Evolutionary conservation across 2,797 vertebrate genomes (phyloP), one percentile per base, ranked within the genome.

Genomic region (Psittacula echo): DNA sequence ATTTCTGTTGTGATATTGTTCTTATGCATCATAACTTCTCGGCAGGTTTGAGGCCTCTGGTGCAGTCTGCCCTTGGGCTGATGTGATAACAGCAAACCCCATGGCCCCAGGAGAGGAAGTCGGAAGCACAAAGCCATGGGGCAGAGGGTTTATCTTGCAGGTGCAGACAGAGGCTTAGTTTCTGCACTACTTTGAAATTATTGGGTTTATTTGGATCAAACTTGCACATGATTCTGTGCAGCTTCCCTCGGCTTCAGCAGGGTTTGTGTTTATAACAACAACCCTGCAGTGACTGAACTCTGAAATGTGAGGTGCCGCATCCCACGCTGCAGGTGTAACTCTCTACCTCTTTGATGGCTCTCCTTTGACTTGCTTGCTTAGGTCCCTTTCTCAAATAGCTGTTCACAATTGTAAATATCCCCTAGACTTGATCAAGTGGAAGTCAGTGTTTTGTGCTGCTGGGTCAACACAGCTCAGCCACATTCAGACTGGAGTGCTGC

Each of bases 321-420:
- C 79, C 2, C 89, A n/a, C 11, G 11, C 20, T 0, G 34, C 3
- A 23, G 30, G 64, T 86, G 85, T 83, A 92, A 89, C 92, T 56
- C 74, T 18, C 81, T 62, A 41, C 78, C 62, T 0, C 73, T 60
- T 26, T 4, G 32, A 19, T 51, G 51, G 7, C 66, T 54, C 15
- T 32, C 70, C 82, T 62, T 17, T 82, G 51, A 2, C 64, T 83
- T 32, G 62, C 61, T 61, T 67, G 24, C 32, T 23, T n/a, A 3
- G 65, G 60, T 72, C 39, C 2, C 90, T 93, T 88, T 93, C 85
- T 90, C 84, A 90, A 27, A 10, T 80, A 70, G 58, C 80, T 94
- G 4, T 44, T 96, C 91, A 83, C 62, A 83, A 75, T 94, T 92
- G 89, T 89, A 89, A 95, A 90, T 96, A 32, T 50, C 41, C 70